Base-by-base conservation (phyloP, 2,797 vertebrate genomes). In the Taenioides sp. region DNA sequence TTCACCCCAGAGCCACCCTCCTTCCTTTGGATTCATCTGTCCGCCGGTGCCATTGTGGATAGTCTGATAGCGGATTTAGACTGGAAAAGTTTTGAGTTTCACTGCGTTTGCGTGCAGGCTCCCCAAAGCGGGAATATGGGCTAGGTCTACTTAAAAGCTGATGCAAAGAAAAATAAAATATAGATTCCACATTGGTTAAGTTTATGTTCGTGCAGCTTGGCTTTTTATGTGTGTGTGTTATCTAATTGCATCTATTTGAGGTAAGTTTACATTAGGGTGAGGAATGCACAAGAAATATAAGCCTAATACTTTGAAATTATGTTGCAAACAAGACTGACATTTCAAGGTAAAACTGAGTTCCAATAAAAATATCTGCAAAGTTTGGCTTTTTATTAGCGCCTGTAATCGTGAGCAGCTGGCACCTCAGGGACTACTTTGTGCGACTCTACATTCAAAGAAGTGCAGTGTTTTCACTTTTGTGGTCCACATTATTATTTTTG, bases 71-170 rank as follows among this genome's bases (percentile, higher is more conserved):
- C 23, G 43, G 43, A 10, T 65, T 10, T 23, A 49, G 43, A 18
- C 65, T 75, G 83, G 76, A 77, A 84, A 89, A 89, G 84, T 90
- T 88, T 86, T 22, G 34, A 65, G 78, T 87, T 81, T 70, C 72
- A 49, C 67, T 66, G 79, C 68, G 64, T 68, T 67, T 49, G 78
- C 73, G 43, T 72, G 66, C 71, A 69, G 80, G 74, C 75, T 52
- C 17, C 67, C 28, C 67, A n/a, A 74, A 68, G 71, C 54, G 67
- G 80, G 81, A 73, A 79, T 87, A 61, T 70, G 20, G 81, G 57
- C 76, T 73, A 28, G 43, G 81, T 82, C 18, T 55, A 7, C 10
- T 11, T 10, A 11, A 55, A 25, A 87, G 88, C 86, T 89, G 83
- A 88, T 60, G 72, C 80, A 67, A 59, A 84, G 82, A 86, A 78